These are phyloP conservation scores for Ctenodactylus gundi DNA, from an alignment of 2,113 vertebrate genomes.

Conservation along the genomic window DNA sequence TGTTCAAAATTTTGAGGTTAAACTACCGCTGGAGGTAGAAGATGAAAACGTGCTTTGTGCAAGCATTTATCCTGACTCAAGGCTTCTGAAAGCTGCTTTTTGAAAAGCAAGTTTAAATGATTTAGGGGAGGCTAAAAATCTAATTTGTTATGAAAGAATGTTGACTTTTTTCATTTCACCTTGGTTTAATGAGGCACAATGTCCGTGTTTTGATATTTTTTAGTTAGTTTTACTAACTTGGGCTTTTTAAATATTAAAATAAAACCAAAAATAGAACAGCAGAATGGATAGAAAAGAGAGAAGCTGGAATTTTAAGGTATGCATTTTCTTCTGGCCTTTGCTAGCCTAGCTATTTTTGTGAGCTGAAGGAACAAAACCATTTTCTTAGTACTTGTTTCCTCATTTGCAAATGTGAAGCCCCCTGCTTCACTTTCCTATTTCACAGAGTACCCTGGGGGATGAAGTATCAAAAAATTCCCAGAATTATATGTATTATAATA, in stretches of 20 bases:
- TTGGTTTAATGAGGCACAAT: constrained; percentile 19
- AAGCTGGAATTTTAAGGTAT: neutral
- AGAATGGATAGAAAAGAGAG: neutral
- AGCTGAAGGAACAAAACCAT: neutral
- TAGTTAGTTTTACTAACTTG: neutral
- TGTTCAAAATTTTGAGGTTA: neutral
- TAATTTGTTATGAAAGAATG: neutral
- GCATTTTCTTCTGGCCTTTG: neutral
- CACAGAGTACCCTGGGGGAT: neutral
- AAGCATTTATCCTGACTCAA: neutral
- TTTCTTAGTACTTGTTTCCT: neutral
- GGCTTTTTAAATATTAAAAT: neutral
- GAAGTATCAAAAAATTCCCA: constrained; percentile 28
- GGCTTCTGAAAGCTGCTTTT: neutral
- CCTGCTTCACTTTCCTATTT: neutral
- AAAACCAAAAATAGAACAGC: neutral
- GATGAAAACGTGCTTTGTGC: neutral
- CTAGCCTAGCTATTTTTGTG: neutral
- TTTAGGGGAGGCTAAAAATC: neutral
- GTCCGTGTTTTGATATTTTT: neutral
- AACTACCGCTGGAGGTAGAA: neutral
- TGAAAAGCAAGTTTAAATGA: constrained; percentile 31
- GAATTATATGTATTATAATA: neutral
- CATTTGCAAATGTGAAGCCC: neutral
- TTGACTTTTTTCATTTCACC: neutral